Base-by-base conservation (phyloP, 2,113 vertebrate genomes). In the Synodontis membranacea region DNA sequence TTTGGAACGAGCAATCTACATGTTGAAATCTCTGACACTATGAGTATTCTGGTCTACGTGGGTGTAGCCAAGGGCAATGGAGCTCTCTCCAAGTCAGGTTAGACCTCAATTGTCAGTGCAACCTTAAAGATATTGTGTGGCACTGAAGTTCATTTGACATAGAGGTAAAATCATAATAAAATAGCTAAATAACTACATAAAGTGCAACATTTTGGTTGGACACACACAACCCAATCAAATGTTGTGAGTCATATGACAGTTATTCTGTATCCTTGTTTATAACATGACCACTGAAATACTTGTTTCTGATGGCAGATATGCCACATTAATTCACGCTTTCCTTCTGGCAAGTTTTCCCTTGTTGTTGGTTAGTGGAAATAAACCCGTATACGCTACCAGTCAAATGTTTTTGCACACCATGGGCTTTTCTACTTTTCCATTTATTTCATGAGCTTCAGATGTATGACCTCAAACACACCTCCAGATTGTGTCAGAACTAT, bases 1-100 rank as follows among this genome's bases (percentile, higher is more conserved):
- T 93, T 95, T 89, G 96, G 96, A 92, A 97, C 96, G 86, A 97
- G 96, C 89, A 97, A 97, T 92, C 96, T 97, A 70, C 96, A 97
- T 90, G 91, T 97, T 72, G 96, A 97, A 94, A 96, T 97, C 84
- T 97, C 96, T 83, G 96, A 97, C 91, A 93, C 96, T 2, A 94
- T 97, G 84, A 97, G 96, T 91, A 94, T 97, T 89, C 95, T 97
- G 46, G 96, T 97, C 64, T 96, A 96, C 62, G 96, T 97, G 80
- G 96, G 96, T 74, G 92, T 96, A 90, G 96, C 96, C 5, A 96
- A 95, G 94, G 96, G 96, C 91, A 96, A 95, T 34, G 96, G 95
- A 80, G 93, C 95, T 0, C 94, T 95, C 84, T 96, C 96, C 80
- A 96, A 96, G 93, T 92, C 96, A 95, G 96, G 96, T 97, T 94